These are phyloP conservation scores for Mizuhopecten yessoensis DNA, from an alignment of 1,140 invertebrate species.

Conservation along the genomic window DNA sequence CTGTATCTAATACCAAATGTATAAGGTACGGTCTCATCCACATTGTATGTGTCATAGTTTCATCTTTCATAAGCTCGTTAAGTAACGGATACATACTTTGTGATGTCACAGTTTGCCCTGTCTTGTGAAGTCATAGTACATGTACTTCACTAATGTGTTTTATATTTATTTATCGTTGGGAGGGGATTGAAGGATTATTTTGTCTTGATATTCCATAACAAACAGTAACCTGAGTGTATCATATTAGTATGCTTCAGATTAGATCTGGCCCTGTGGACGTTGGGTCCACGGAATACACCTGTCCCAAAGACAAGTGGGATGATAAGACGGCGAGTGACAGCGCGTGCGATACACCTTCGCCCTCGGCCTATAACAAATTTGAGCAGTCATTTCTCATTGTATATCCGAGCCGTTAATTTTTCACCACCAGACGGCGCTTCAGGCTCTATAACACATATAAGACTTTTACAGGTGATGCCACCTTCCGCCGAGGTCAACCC, in stretches of 20 bases:
- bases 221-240: background rate
- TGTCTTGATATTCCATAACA: background rate
- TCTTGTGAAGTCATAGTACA: no score
- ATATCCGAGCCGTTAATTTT: background rate
- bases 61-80: no score
- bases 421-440: background rate
- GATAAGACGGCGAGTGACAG: background rate
- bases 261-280: background rate
- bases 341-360: conserved; percentile 10
- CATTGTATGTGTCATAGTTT: no score
- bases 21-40: no score
- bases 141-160: no score
- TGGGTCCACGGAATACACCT: background rate
- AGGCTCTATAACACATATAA: background rate
- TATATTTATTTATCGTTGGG: no score
- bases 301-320: background rate
- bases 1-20: no score
- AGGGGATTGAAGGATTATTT: no score
- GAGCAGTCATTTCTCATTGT: conserved; percentile 4
- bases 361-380: background rate
- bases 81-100: no score
- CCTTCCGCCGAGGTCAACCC: no score
- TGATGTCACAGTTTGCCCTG: no score
- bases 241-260: background rate
- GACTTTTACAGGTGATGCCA: no score